phyloP scores from a whole-genome alignment of 2,113 vertebrate species.

The Xenus cinereus region DNA sequence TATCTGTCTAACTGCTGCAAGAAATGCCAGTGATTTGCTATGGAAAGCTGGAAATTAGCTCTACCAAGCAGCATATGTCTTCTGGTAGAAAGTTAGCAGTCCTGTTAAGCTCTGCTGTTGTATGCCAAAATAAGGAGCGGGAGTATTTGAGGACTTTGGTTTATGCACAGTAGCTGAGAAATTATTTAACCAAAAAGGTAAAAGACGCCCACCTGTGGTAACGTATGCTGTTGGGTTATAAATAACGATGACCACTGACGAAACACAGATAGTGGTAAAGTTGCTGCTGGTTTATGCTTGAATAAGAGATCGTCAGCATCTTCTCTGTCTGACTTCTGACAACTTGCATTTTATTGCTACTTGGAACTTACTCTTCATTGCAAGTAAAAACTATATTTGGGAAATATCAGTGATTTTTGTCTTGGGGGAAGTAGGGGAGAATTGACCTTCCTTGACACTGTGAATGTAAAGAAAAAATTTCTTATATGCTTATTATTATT shows the following conservation, averaged over 20 bases:
- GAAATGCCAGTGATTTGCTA: background rate
- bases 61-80: background rate
- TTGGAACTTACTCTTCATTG: background rate
- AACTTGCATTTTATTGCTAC: background rate
- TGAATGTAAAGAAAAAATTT: background rate
- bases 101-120: background rate
- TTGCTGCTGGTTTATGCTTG: background rate
- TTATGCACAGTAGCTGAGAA: conserved; percentile 22
- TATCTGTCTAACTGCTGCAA: background rate
- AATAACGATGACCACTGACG: background rate
- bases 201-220: background rate
- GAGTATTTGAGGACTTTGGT: background rate
- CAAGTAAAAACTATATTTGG: background rate
- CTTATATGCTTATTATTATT: background rate
- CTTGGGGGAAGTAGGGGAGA: background rate
- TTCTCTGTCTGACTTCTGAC: background rate
- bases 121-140: background rate
- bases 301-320: background rate
- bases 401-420: background rate
- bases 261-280: background rate
- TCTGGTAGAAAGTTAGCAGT: background rate
- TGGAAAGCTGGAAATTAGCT: background rate
- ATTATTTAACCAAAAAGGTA: conserved; percentile 22
- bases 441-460: background rate
- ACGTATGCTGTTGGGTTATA: background rate